phyloP scores from a whole-genome alignment of 2,888 invertebrate genomes.

The Hetaerina titia region DNA sequence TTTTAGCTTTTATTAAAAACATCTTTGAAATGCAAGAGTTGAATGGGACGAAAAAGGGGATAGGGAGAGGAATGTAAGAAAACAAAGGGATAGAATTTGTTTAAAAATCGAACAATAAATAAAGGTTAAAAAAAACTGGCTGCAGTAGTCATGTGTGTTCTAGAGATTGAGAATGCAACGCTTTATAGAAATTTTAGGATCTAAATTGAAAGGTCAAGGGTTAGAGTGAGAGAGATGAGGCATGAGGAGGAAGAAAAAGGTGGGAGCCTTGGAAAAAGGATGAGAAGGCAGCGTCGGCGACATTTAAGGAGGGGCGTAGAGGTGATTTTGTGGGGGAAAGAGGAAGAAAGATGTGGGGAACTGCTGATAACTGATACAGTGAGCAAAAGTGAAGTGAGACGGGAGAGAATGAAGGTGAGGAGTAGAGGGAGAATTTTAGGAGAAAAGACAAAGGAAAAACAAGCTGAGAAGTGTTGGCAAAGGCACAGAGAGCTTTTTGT shows the following conservation, averaged over 20 bases:
- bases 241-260: background rate
- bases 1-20: too few relatives aligned
- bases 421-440: background rate
- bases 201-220: background rate
- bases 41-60: background rate
- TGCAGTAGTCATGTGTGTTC: background rate
- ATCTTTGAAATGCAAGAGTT: background rate
- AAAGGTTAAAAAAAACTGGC: background rate
- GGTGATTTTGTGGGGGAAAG: background rate
- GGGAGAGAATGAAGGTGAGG: background rate
- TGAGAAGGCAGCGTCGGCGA: slow-evolving; percentile 4
- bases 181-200: background rate
- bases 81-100: background rate
- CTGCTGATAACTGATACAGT: background rate
- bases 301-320: background rate
- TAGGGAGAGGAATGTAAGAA: background rate
- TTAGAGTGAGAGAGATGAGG: background rate
- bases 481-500: background rate
- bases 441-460: background rate
- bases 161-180: background rate
- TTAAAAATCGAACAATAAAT: background rate
- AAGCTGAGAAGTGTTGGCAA: background rate
- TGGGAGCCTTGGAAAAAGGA: background rate
- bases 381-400: background rate
- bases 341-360: background rate